Evolutionary conservation across 1,140 invertebrate species (phyloP), one percentile per base, ranked within the genome.

Genomic region (Tetragnatha versicolor): DNA sequence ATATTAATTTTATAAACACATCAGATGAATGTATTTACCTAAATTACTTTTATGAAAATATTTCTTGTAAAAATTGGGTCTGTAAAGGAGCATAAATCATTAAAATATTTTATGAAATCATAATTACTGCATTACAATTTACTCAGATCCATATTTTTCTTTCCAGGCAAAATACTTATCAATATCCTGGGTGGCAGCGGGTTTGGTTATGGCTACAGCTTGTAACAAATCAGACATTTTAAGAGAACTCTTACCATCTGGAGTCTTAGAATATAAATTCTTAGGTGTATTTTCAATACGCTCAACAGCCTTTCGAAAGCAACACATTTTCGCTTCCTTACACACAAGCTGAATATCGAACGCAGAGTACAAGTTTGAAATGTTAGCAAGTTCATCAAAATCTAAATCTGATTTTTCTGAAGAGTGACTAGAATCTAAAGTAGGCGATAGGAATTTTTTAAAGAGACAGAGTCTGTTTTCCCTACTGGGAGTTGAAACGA

Each of bases 301-400:
- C 72, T 85, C 82, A 81, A 88, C 88, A 72, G 89, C 85, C 82
- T 89, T 87, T 69, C 88, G 82, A 4, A 89, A 83, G 47, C 85
- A 86, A 72, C 85, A 84, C 87, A 89, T 89, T 58, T 88, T 90
- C 1, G 93, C 91, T 88, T 98, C 94, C 87, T 96, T 97, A 83
- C 93, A 95, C 10, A 95, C 89, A 80, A 93, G 85, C 82, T 91
- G 92, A n/a, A 98, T 90, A 84, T 98, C 95, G 22, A 93, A 93
- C 6, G 94, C 93, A 6, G 93, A 94, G 84, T 95, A 98, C 4
- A 91, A 90, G 25, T 92, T 89, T 0, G 93, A 94, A 80, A 86
- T 85, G 79, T 84, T 63, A 1, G 91, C 89, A 66, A 94, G 83
- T 33, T 87, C 83, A 10, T 89, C 83, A 76, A 88, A 89, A 82